Evolutionary conservation across 2,797 vertebrate species (phyloP).

Genomic region (Bradypus variegatus): DNA sequence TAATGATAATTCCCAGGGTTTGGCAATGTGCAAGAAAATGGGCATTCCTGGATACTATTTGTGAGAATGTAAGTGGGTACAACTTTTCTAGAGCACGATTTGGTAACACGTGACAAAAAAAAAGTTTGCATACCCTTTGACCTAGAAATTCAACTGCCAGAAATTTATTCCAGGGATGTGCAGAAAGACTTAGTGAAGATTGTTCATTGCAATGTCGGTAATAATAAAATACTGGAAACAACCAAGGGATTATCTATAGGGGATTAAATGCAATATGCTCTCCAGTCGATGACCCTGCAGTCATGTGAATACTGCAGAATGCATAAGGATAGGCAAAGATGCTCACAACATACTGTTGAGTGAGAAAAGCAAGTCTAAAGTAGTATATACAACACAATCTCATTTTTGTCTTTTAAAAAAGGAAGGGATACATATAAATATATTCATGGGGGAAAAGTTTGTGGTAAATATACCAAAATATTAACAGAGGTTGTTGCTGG

Average conservation of each 20-base stretch:
- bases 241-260: neutral
- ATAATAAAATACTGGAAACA: neutral
- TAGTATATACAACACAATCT: neutral
- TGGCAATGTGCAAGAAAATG: neutral
- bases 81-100: neutral
- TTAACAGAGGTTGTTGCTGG: neutral
- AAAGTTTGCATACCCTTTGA: neutral
- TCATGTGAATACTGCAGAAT: neutral
- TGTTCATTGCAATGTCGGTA: neutral
- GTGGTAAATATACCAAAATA: neutral
- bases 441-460: neutral
- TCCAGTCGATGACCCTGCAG: neutral
- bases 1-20: neutral
- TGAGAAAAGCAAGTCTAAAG: neutral
- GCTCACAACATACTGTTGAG: neutral
- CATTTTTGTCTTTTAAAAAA: neutral
- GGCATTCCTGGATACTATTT: neutral
- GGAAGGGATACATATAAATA: neutral
- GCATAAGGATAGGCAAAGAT: neutral
- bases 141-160: conserved; percentile 5
- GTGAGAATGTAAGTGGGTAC: neutral
- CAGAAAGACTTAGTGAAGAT: neutral
- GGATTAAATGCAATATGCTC: neutral
- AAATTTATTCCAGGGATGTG: neutral
- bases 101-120: neutral